Percentiles rank a stretch among this genome's conserved stretches.
Evolutionary conservation across 2,888 invertebrate genomes (phyloP).

Genomic region (Drosophila austrosaltans): DNA sequence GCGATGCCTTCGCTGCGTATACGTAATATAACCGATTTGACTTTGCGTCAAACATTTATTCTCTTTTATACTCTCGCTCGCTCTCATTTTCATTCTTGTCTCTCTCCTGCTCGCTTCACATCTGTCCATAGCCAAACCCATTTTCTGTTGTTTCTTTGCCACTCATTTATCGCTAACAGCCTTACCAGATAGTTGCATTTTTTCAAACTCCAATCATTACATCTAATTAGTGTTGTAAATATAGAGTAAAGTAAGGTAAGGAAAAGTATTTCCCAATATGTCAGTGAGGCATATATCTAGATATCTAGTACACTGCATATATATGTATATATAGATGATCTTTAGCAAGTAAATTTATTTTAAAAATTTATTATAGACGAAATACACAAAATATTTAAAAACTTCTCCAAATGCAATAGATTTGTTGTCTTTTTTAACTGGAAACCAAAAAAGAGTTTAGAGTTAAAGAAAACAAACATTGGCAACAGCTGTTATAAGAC

Average conservation of each 20-base stretch:
- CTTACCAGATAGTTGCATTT: constrained; percentile 10
- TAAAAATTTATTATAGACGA: no score
- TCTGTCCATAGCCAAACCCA: constrained; percentile 49
- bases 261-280: neutral
- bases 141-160: constrained; percentile 20
- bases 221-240: neutral
- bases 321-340: no score
- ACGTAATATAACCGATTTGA: constrained; percentile 47
- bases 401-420: no score
- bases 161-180: neutral
- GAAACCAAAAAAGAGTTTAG: no score
- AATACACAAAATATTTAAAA: no score
- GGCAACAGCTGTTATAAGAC: no score
- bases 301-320: no score
- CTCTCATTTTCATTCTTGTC: neutral
- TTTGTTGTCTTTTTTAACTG: no score
- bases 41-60: constrained; percentile 20
- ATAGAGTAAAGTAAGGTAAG: no score
- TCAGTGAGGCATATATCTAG: no score
- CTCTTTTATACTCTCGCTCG: constrained; percentile 25
- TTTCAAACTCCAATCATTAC: neutral
- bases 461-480: no score
- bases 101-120: constrained; percentile 12
- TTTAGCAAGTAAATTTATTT: no score
- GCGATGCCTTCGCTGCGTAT: constrained; percentile 44